Evolutionary conservation across 92 coral and sea anemone species (phyloP).

Genomic region (Pocillopora meandrina): DNA sequence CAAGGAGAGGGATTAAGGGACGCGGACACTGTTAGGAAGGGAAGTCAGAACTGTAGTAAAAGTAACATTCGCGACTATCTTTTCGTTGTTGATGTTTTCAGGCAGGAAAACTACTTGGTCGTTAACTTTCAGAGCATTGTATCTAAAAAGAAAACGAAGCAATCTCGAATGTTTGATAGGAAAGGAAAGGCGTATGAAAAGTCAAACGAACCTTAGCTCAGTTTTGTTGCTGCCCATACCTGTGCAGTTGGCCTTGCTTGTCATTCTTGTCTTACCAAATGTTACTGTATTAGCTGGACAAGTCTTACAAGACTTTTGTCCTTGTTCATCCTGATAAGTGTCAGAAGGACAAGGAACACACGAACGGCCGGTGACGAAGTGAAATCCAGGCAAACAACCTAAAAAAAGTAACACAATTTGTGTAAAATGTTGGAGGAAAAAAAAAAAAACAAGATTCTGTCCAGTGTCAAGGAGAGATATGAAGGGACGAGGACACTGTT

Average conservation of each 20-base stretch:
- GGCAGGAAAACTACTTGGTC: neutral
- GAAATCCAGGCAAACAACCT: slow-evolving; percentile 48
- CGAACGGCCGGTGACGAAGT: neutral
- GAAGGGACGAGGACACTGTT: too few relatives aligned
- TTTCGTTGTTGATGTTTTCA: neutral
- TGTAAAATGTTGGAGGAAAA: neutral
- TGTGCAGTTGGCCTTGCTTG: slow-evolving; percentile 26
- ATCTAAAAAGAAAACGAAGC: neutral
- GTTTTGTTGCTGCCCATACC: slow-evolving; percentile 12
- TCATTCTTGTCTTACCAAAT: slow-evolving; percentile 35
- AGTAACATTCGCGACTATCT: slow-evolving; percentile 26
- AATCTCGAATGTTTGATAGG: neutral
- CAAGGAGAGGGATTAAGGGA: too few relatives aligned
- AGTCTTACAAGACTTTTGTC: slow-evolving; percentile 19
- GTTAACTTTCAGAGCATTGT: slow-evolving; percentile 16
- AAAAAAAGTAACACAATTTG: neutral
- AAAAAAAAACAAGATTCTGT: too few relatives aligned
- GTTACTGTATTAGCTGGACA: slow-evolving; percentile 32
- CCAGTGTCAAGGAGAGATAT: too few relatives aligned
- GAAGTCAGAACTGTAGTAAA: neutral
- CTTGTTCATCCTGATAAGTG: slow-evolving; percentile 21
- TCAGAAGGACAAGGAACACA: slow-evolving; percentile 44
- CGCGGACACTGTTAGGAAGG: too few relatives aligned
- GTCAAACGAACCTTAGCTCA: neutral
- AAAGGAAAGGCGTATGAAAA: neutral